Evolutionary conservation across 2,888 invertebrate species (phyloP).

Genomic region (Cosmia trapezina): DNA sequence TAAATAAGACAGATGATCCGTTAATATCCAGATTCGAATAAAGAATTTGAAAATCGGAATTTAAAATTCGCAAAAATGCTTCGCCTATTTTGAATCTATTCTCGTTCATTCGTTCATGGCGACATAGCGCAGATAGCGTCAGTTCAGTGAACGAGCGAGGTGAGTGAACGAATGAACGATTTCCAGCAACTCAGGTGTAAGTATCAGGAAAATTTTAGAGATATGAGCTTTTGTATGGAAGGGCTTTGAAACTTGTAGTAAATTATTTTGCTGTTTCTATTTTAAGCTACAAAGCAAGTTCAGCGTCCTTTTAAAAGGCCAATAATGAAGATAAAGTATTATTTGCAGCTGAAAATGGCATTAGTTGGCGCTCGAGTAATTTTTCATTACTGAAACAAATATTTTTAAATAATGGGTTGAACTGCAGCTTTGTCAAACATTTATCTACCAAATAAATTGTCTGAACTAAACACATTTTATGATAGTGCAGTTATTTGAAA

Average conservation of each 20-base stretch:
- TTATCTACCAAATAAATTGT: neutral
- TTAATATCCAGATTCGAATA: constrained; percentile 49
- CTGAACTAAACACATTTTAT: neutral
- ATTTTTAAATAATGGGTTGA: neutral
- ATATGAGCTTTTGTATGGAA: constrained; percentile 43
- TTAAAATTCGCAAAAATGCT: constrained; percentile 49
- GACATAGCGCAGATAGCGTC: constrained; percentile 61
- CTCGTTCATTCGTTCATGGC: constrained; percentile 64
- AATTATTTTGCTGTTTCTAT: constrained; percentile 27
- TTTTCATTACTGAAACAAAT: constrained; percentile 30
- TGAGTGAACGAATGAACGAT: constrained; percentile 63
- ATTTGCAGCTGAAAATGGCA: constrained; percentile 27
- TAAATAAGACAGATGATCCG: constrained; percentile 45
- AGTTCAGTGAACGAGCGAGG: constrained; percentile 67
- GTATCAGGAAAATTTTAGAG: constrained; percentile 59
- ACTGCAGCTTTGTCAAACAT: neutral
- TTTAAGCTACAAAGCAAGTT: constrained; percentile 19
- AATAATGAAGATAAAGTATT: constrained; percentile 37
- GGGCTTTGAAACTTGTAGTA: constrained; percentile 18
- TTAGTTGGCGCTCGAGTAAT: constrained; percentile 25
- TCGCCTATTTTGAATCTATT: constrained; percentile 56
- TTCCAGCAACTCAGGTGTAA: constrained; percentile 62
- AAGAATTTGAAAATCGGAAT: constrained; percentile 49
- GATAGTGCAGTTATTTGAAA: too few relatives aligned
- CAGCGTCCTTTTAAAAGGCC: constrained; percentile 5